Conservation (phyloP, 2,797 vertebrate genomes). For the Astyanax mexicanus region DNA sequence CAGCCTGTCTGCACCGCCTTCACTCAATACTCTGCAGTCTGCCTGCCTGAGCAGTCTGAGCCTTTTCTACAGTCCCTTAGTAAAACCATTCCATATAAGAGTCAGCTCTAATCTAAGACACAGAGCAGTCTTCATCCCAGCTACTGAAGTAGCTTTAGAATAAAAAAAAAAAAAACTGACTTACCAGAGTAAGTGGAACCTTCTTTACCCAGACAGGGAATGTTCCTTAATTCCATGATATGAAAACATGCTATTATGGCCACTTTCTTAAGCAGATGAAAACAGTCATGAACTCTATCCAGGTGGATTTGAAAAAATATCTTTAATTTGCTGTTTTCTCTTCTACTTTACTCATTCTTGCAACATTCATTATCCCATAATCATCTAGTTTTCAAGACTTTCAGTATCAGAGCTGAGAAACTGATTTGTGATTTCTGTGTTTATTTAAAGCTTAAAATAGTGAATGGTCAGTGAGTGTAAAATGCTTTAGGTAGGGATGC, state of each 20-base stretch:
- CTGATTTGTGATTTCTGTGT: background rate
- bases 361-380: background rate
- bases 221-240: background rate
- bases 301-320: conserved; percentile 54
- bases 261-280: background rate
- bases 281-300: background rate
- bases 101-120: too few species aligned
- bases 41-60: too few species aligned
- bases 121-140: too few species aligned
- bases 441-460: background rate
- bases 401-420: background rate
- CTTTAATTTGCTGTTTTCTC: background rate
- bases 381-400: background rate
- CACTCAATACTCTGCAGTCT: conserved; percentile 12
- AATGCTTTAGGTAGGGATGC: background rate
- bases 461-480: background rate
- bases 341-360: background rate
- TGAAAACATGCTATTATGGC: background rate
- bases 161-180: too few species aligned
- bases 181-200: background rate
- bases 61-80: too few species aligned
- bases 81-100: too few species aligned
- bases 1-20: conserved; percentile 27
- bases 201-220: too few species aligned
- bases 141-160: too few species aligned